A percentile compares a stretch with the other conserved stretches of the same genome.
Conservation (phyloP, 1,140 invertebrate genomes). For the Leptinotarsa texana region DNA sequence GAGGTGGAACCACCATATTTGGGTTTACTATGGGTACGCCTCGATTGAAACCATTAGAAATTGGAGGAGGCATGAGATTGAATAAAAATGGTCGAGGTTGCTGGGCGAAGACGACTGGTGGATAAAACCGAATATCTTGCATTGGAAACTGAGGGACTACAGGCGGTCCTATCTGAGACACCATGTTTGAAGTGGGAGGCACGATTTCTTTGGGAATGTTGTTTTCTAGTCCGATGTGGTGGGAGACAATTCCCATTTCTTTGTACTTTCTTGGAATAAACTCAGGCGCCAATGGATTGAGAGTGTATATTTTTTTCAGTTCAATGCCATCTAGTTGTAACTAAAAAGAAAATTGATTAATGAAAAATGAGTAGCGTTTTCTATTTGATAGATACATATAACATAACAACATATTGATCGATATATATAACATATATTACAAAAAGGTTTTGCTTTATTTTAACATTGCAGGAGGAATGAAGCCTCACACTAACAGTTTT, state of each 20-base stretch:
- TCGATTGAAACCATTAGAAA: conserved; percentile 26
- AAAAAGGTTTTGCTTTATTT: no score
- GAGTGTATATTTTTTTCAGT: conserved; percentile 71
- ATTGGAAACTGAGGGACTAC: conserved; percentile 29
- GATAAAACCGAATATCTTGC: conserved; percentile 27
- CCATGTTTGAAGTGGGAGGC: conserved; percentile 19
- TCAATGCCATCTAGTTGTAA: conserved; percentile 74
- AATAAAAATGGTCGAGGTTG: conserved; percentile 31
- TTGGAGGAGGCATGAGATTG: conserved; percentile 22
- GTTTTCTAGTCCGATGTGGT: not conserved
- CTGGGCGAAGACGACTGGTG: conserved; percentile 24
- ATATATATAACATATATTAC: no score
- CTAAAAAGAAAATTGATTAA: not conserved
- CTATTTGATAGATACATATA: no score
- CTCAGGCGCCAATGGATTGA: conserved; percentile 83
- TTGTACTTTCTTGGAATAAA: conserved; percentile 66
- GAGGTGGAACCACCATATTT: conserved; percentile 1
- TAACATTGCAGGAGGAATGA: no score
- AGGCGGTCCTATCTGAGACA: conserved; percentile 29
- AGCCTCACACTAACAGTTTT: no score
- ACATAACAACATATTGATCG: no score
- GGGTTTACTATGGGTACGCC: conserved; percentile 28
- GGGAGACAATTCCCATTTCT: conserved; percentile 24
- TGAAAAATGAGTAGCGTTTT: no score
- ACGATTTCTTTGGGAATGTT: conserved; percentile 19